A percentile compares a stretch with the other conserved stretches of the same genome.
Conservation (phyloP, 92 coral and sea anemone species). For the Siderastrea radians region DNA sequence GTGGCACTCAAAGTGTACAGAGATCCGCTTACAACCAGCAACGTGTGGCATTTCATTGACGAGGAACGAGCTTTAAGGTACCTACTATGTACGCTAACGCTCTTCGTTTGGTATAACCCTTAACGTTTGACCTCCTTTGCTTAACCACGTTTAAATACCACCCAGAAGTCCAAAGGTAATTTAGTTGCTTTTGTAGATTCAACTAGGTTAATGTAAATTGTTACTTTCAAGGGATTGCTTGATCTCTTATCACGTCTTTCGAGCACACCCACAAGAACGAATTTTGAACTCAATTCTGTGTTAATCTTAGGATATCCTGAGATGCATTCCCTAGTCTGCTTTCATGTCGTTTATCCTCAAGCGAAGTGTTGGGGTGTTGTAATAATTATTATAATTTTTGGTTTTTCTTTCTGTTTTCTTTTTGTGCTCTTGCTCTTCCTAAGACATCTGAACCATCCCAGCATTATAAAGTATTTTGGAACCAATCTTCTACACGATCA, state of each 20-base stretch:
- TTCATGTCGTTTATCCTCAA: background rate
- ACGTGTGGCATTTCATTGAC: slow-evolving; percentile 27
- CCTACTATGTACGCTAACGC: background rate
- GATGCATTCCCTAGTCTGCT: no score
- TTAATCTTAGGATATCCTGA: no score
- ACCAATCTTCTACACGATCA: background rate
- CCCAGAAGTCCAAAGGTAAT: no score
- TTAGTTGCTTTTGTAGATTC: no score
- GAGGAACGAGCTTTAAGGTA: slow-evolving; percentile 32
- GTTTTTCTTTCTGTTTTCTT: background rate
- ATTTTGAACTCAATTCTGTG: no score
- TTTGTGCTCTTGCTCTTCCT: background rate
- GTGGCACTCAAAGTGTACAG: slow-evolving; percentile 38
- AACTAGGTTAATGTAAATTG: no score
- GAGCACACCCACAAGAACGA: no score
- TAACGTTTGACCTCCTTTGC: background rate
- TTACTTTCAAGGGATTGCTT: no score
- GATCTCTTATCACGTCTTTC: no score
- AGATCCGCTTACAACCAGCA: slow-evolving; percentile 12
- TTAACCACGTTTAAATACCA: no score
- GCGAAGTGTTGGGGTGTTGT: background rate
- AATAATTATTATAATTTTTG: no score
- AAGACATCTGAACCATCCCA: slow-evolving; percentile 9
- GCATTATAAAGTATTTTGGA: slow-evolving; percentile 21
- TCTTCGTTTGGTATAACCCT: background rate